Conservation (phyloP, 2,888 invertebrate genomes). For the Epirrita christyi region DNA sequence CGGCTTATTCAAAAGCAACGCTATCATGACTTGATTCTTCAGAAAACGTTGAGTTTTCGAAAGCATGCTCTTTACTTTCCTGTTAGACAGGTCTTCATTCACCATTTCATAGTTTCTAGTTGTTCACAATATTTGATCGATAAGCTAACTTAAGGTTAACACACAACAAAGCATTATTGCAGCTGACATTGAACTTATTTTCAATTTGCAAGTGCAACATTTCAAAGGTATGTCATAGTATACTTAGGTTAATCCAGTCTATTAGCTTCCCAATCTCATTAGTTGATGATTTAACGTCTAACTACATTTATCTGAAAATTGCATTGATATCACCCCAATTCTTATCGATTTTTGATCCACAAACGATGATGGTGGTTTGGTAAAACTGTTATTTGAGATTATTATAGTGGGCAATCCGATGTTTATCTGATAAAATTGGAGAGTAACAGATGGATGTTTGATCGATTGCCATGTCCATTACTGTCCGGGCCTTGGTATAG, state of each 20-base stretch:
- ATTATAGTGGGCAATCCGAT: constrained; percentile 63
- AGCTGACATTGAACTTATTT: neutral
- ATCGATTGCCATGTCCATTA: constrained; percentile 51
- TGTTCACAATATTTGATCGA: constrained; percentile 12
- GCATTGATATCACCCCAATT: constrained; percentile 24
- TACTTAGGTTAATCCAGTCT: neutral
- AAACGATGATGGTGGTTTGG: constrained; percentile 45
- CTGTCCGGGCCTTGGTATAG: neutral
- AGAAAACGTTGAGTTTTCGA: constrained; percentile 26
- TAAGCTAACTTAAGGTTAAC: constrained; percentile 5
- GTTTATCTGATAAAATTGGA: constrained; percentile 69
- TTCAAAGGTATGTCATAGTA: constrained; percentile 3
- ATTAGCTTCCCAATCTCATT: constrained; percentile 1
- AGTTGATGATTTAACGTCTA: neutral
- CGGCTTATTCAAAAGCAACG: constrained; percentile 71
- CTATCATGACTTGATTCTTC: constrained; percentile 42
- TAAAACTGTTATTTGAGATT: constrained; percentile 59
- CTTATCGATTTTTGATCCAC: constrained; percentile 36
- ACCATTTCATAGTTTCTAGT: constrained; percentile 29
- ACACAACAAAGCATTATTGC: neutral
- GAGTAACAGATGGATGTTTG: constrained; percentile 54
- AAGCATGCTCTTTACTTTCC: constrained; percentile 54
- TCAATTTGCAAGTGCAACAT: constrained; percentile 5
- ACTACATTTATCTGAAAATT: constrained; percentile 12
- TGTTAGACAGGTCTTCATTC: constrained; percentile 38